A percentile compares a stretch with the other conserved stretches of the same genome.
phyloP scores from a whole-genome alignment of 2,888 invertebrate genomes.

The Rhagonycha lutea region DNA sequence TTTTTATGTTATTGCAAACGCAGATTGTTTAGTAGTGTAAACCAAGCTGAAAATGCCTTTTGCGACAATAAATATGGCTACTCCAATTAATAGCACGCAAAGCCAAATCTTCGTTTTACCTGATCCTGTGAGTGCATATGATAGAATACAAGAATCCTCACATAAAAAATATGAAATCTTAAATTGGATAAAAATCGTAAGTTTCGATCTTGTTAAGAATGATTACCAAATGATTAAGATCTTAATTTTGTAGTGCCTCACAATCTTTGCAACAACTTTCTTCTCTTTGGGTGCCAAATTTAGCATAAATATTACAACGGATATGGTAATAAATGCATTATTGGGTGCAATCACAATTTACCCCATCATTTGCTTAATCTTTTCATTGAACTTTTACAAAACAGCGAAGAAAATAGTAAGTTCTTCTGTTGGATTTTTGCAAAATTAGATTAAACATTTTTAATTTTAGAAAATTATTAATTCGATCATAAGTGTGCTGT shows the following conservation, averaged over 20 bases:
- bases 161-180: conserved; percentile 8
- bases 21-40: not conserved
- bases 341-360: conserved; percentile 5
- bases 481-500: not conserved
- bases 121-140: not conserved
- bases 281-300: conserved; percentile 4
- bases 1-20: not conserved
- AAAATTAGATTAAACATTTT: not conserved
- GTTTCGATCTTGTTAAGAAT: not conserved
- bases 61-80: conserved; percentile 5
- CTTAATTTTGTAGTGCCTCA: not conserved
- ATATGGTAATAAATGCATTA: not conserved
- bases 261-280: conserved; percentile 1
- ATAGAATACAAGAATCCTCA: not conserved
- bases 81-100: conserved; percentile 9
- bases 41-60: not conserved
- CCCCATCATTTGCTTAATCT: conserved; percentile 2
- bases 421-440: not conserved
- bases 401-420: conserved; percentile 3
- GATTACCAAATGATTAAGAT: no score
- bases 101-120: conserved; percentile 16
- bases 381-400: conserved; percentile 1
- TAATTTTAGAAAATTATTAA: conserved; percentile 6
- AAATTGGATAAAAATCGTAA: conserved; percentile 14
- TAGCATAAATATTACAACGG: not conserved